Evolutionary conservation across 92 coral and sea anemone genomes (phyloP), one percentile per base, ranked within the genome.

Genomic region (Porites evermanni): DNA sequence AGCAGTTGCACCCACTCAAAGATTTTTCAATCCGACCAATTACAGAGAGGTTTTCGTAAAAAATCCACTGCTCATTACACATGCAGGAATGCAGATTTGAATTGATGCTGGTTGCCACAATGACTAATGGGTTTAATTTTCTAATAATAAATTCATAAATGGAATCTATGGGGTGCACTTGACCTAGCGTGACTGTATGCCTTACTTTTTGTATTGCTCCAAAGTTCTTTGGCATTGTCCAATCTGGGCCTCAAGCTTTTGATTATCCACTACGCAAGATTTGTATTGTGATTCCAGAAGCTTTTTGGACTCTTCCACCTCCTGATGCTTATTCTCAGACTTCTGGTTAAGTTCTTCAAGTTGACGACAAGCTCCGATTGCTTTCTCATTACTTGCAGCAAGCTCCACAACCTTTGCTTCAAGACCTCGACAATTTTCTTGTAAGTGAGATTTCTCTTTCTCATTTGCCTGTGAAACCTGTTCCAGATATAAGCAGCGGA

Each of bases 401-500:
- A 93, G 87, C 72, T 90, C 94, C 19, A 85, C 82, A 18, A 91
- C 78, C 64, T 88, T 94, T 11, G 88, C 69, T 77, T 94, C 94
- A 20, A 94, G 71, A 9, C 79, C 85, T 53, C 70, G 76, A 9
- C 72, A 74, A 29, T 70, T 93, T 72, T 89, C 84, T 26, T 80
- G 80, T 20, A 94, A 70, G 13, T 90, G 78, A 14, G 79, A 63
- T 24, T 79, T 88, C 77, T 91, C 89, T 9, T 68, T 75, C 51
- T 79, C 95, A 12, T 69, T 67, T 6, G 81, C 64, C 68, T 94
- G 91, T 10, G 84, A 69, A 0, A 93, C 87, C 56, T 94, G 93
- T 70, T 93, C 94, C 13, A 94, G 85, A 60, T 90, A 88, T 23
- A 92, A 74, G 52, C 96, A 94, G 66, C 94, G 91, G 79, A 92